Conservation (phyloP, 2,113 vertebrate genomes). For the Gymnobelideus leadbeateri region DNA sequence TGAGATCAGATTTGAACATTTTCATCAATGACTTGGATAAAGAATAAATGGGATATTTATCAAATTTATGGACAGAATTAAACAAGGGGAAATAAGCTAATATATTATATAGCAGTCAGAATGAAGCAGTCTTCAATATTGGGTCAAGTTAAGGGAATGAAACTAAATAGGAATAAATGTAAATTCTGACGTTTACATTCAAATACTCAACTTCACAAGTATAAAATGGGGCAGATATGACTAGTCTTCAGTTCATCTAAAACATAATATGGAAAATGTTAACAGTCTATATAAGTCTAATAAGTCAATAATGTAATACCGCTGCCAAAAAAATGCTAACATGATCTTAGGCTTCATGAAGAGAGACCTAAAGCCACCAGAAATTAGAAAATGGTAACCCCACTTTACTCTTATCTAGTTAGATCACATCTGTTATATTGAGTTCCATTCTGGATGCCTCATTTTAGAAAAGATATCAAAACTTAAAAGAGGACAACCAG, state of each 20-base stretch:
- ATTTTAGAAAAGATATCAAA: too few species aligned
- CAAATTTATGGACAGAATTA: not conserved
- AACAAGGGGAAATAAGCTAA: not conserved
- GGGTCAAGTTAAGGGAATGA: not conserved
- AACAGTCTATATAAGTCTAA: not conserved
- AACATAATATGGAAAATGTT: not conserved
- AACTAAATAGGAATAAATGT: not conserved
- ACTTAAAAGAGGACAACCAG: too few species aligned
- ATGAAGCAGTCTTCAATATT: not conserved
- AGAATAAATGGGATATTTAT: not conserved
- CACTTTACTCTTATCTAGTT: not conserved
- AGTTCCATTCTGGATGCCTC: too few species aligned
- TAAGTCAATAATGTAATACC: not conserved
- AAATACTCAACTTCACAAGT: not conserved
- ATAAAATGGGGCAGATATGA: not conserved
- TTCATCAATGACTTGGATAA: not conserved
- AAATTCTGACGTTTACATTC: not conserved
- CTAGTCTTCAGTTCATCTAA: not conserved
- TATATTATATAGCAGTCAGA: not conserved
- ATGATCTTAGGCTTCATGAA: not conserved
- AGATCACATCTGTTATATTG: too few species aligned
- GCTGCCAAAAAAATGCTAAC: not conserved
- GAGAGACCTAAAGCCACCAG: not conserved
- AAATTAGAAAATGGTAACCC: not conserved
- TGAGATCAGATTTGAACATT: not conserved